Evolutionary conservation across 2,888 invertebrate genomes (phyloP).

Genomic region (Thyatira batis): DNA sequence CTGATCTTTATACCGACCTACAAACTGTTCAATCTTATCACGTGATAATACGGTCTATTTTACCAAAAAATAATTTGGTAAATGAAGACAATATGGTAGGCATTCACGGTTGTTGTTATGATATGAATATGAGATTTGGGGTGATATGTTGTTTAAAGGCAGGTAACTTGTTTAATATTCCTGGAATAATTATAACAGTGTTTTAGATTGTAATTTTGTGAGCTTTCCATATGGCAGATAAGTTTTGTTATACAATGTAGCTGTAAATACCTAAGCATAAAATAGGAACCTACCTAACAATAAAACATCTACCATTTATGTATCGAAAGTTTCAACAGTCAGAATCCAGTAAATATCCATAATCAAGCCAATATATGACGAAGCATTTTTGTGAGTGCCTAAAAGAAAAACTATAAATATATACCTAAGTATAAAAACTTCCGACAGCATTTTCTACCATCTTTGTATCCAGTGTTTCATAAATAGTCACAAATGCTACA

Average conservation of each 20-base stretch:
- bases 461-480: slow-evolving; percentile 12
- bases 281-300: no score
- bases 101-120: slow-evolving; percentile 1
- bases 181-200: no score
- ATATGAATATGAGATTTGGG: slow-evolving; percentile 15
- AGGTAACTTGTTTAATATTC: no score
- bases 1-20: slow-evolving; percentile 63
- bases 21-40: slow-evolving; percentile 47
- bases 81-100: background rate
- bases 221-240: no score
- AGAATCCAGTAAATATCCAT: no score
- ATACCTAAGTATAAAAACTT: background rate
- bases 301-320: no score
- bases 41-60: slow-evolving; percentile 33
- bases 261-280: background rate
- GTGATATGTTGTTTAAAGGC: no score
- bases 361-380: background rate
- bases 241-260: no score
- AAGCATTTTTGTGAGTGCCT: no score
- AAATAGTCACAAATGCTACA: slow-evolving; percentile 22
- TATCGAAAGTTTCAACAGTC: no score
- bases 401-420: slow-evolving; percentile 1
- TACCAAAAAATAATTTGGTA: slow-evolving; percentile 13
- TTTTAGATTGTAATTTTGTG: no score
- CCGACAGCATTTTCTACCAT: background rate